Evolutionary conservation across 2,113 vertebrate genomes (phyloP).

Genomic region (Hystrix cristata): DNA sequence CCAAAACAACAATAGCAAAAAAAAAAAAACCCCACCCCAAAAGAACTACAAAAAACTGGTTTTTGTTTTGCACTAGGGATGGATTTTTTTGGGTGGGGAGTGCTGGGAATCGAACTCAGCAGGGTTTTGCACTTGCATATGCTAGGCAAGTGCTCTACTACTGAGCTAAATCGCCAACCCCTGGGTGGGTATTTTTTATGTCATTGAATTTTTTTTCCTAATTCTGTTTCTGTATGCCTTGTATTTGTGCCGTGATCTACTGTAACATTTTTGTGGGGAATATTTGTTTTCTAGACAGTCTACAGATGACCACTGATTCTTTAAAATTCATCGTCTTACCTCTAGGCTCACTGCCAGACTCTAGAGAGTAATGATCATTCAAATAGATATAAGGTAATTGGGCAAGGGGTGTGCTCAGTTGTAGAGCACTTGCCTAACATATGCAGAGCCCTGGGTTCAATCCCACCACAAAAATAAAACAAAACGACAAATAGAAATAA

Average conservation of each 20-base stretch:
- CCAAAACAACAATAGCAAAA: too few relatives aligned
- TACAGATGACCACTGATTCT: neutral
- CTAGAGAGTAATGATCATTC: neutral
- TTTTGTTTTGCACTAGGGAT: neutral
- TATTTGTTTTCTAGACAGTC: neutral
- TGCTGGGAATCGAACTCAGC: neutral
- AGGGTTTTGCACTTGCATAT: neutral
- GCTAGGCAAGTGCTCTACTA: neutral
- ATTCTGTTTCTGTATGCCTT: neutral
- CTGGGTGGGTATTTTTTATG: neutral
- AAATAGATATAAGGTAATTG: neutral
- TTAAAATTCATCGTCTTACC: neutral
- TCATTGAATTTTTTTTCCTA: neutral
- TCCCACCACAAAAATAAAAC: neutral
- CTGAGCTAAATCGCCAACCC: too few relatives aligned
- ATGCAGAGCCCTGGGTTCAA: neutral
- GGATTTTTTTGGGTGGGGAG: neutral
- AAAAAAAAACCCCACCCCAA: too few relatives aligned
- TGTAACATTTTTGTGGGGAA: neutral
- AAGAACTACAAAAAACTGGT: neutral
- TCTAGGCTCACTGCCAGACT: neutral
- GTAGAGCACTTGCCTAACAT: neutral
- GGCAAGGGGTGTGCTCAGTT: neutral
- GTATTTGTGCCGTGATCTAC: neutral
- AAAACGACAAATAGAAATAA: neutral